These are phyloP conservation scores for Periphyllus acericola DNA, from an alignment of 2,888 invertebrate genomes.

Conservation along the genomic window DNA sequence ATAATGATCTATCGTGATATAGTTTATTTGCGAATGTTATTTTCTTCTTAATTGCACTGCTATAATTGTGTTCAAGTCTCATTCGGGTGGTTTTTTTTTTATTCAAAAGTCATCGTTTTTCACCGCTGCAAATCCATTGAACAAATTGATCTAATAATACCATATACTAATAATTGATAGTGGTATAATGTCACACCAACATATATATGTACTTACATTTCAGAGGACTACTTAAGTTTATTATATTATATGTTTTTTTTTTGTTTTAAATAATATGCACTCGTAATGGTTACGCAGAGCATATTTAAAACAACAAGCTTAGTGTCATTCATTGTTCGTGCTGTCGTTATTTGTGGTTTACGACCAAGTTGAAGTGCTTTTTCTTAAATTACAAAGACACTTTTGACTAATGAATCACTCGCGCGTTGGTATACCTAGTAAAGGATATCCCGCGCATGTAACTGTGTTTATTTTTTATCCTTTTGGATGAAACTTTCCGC, in stretches of 20 bases:
- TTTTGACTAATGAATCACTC: slow-evolving; percentile 8
- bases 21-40: too few species aligned
- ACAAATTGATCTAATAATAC: too few species aligned
- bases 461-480: background rate
- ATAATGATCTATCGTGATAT: background rate
- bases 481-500: background rate
- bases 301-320: background rate
- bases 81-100: background rate
- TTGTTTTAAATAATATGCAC: background rate
- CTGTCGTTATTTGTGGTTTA: background rate
- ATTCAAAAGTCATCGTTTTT: background rate
- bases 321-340: slow-evolving; percentile 6
- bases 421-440: background rate
- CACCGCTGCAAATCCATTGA: background rate
- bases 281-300: background rate
- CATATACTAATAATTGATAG: too few species aligned
- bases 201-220: too few species aligned
- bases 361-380: slow-evolving; percentile 24
- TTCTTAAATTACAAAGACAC: slow-evolving; percentile 16
- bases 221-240: background rate
- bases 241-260: background rate
- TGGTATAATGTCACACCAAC: too few species aligned
- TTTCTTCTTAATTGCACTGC: background rate
- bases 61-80: background rate
- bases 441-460: background rate